Evolutionary conservation across 2,797 vertebrate species (phyloP), one percentile per base, ranked within the genome.

Genomic region (Lophotriccus pileatus): DNA sequence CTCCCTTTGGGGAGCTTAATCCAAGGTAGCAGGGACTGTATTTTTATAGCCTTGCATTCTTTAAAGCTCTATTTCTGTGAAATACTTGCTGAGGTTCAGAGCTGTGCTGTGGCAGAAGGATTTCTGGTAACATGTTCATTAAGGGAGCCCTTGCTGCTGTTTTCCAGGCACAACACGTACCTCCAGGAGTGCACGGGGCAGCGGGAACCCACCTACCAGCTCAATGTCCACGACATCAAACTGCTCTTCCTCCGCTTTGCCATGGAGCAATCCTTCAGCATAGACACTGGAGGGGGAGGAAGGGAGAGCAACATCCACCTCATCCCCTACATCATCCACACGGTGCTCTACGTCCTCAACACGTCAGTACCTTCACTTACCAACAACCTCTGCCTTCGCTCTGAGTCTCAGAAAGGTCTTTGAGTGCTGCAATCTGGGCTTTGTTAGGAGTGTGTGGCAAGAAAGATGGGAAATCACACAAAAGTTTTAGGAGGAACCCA

Each of bases 301-400:
- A 98, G 99, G 23, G 99, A 99, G 98, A 99, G 99, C 98, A 99
- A 99, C 98, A 98, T 99, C 89, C 99, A 99, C 98, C 99, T 99
- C 97, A 99, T 99, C 96, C 99, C 99, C 1, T 99, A 99, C 98
- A 99, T 99, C 96, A 98, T 99, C 96, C 99, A 99, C 98, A 99
- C 99, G 16, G 99, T 99, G 97, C 99, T 99, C 97, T 99, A 99
- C 9, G 99, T 99, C 93, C 98, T 99, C 95, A 99, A 99, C 98
- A 99, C 99, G 99, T 99, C 97, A 68, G 99, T 98, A 92, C 62
- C 84, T 32, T 27, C 6, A 18, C 58, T 36, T 37, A 10, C 20
- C 56, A 30, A 3, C 55, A 63, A 15, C 50, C 7, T 56, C 60
- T 84, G 41, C 70, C 39, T 79, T 41, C 47, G 0, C n/a, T 32